Evolutionary conservation across 2,888 invertebrate genomes (phyloP).

Genomic region (Blastobasis lacticolella): DNA sequence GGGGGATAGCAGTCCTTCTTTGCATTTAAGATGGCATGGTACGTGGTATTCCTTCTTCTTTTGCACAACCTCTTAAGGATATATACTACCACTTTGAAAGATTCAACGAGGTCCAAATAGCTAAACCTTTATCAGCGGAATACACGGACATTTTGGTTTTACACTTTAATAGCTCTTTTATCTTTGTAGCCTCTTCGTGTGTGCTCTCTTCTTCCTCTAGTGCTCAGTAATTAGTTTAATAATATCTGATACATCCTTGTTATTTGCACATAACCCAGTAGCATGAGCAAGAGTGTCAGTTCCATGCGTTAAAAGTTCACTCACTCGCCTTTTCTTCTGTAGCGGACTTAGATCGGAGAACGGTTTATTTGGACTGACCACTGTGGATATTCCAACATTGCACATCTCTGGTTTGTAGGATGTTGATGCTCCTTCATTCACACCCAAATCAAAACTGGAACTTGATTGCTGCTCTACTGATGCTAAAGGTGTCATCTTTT

Average conservation of each 20-base stretch:
- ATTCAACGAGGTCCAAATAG: conserved; percentile 7
- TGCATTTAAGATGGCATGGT: background rate
- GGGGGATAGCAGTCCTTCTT: background rate
- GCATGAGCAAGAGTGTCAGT: conserved; percentile 6
- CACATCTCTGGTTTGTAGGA: background rate
- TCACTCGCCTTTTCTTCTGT: conserved; percentile 5
- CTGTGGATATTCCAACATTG: background rate
- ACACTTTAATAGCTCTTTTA: background rate
- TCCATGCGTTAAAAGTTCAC: conserved; percentile 2
- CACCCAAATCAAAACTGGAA: conserved; percentile 2
- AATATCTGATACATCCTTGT: conserved; percentile 8
- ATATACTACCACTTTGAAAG: conserved; percentile 8
- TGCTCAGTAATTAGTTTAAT: conserved; percentile 5
- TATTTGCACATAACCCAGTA: no score
- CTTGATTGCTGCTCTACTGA: conserved; percentile 3
- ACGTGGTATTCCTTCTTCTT: background rate
- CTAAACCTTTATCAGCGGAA: conserved; percentile 8
- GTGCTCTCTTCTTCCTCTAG: no score
- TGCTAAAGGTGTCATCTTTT: conserved; percentile 3
- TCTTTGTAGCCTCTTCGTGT: background rate
- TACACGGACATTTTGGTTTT: conserved; percentile 4
- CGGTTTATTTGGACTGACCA: background rate
- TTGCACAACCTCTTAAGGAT: conserved; percentile 6
- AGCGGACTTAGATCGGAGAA: conserved; percentile 5
- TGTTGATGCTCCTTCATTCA: conserved; percentile 6